phyloP scores from a whole-genome alignment of 2,113 vertebrate genomes.

The Leptosomus discolor region DNA sequence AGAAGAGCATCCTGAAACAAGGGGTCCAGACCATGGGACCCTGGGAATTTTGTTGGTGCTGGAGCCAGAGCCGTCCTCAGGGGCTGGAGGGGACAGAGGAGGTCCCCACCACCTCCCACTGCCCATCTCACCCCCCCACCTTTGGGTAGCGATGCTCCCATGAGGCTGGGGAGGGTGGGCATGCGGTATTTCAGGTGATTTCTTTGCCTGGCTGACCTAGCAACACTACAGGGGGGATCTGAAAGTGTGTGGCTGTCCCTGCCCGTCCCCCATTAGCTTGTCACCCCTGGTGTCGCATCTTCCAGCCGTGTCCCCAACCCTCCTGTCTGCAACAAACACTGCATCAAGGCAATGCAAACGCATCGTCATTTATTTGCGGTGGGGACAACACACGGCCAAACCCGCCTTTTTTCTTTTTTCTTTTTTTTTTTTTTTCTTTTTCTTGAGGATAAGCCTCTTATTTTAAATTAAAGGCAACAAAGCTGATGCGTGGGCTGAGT shows the following conservation, averaged over 20 bases:
- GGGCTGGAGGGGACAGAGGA: not conserved
- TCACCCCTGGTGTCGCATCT: not conserved
- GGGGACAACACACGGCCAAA: not conserved
- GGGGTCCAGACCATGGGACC: not conserved
- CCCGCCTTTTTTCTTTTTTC: not conserved
- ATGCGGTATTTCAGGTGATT: not conserved
- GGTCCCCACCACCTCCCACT: not conserved
- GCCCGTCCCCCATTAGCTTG: not conserved
- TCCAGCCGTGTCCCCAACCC: fast-evolving
- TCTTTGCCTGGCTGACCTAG: not conserved
- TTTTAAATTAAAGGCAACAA: conserved; percentile 38
- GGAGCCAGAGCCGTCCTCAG: fast-evolving
- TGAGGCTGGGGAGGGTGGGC: not conserved
- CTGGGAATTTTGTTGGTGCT: fast-evolving
- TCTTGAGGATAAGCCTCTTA: not conserved
- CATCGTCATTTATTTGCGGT: not conserved
- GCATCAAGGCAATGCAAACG: fast-evolving
- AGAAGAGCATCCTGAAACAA: not conserved
- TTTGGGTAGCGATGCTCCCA: fast-evolving
- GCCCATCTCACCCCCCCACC: not conserved
- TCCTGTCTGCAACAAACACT: fast-evolving
- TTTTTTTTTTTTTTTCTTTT: not conserved
- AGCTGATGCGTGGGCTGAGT: not conserved
- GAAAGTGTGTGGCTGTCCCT: not conserved
- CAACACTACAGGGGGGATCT: not conserved